Evolutionary conservation across 2,888 invertebrate genomes (phyloP).

Genomic region (Beris morrisii): DNA sequence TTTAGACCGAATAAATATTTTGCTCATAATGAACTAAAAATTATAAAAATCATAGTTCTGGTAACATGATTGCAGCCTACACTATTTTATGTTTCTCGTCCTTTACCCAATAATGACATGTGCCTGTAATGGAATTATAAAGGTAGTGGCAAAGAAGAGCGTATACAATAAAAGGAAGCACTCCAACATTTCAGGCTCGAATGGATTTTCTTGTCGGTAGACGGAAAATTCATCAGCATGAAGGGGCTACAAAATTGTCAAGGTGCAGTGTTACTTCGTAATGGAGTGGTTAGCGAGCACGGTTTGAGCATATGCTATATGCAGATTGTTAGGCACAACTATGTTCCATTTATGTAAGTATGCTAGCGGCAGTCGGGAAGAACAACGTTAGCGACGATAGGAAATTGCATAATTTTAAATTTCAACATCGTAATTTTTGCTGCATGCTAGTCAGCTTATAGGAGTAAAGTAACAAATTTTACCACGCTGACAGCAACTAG

Average conservation of each 20-base stretch:
- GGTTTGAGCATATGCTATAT: no score
- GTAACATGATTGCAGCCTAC: constrained; percentile 17
- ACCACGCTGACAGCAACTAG: no score
- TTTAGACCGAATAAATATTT: no score
- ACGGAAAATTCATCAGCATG: constrained; percentile 17
- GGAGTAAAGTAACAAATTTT: no score
- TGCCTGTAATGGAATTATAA: constrained; percentile 25
- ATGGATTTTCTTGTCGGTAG: constrained; percentile 15
- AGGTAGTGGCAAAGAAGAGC: neutral
- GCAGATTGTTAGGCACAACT: no score
- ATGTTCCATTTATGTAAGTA: no score
- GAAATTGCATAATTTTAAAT: no score
- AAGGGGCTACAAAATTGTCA: constrained; percentile 21
- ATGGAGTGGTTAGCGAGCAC: constrained; percentile 14
- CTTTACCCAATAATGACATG: constrained; percentile 13
- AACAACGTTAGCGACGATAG: no score
- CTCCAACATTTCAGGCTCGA: constrained; percentile 5
- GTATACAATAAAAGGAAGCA: neutral
- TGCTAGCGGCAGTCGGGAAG: no score
- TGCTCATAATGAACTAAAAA: no score
- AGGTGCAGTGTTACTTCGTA: constrained; percentile 32
- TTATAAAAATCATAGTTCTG: neutral
- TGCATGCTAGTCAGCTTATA: no score
- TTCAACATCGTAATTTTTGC: no score
- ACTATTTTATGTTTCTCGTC: constrained; percentile 22